Conservation (phyloP, 2,113 vertebrate species). For the Toxostoma redivivum region DNA sequence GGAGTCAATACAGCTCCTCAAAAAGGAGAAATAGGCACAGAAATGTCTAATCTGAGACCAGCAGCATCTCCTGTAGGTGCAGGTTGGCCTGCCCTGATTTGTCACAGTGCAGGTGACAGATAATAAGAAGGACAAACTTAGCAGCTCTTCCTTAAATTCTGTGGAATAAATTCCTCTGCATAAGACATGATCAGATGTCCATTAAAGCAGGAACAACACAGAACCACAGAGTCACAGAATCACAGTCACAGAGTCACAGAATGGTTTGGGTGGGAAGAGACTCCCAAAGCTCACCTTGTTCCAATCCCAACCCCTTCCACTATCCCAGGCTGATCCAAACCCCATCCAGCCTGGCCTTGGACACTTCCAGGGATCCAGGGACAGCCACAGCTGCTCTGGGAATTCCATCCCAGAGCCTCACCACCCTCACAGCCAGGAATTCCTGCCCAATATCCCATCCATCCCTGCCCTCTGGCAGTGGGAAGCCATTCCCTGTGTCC, state of each 20-base stretch:
- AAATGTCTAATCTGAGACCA: neutral
- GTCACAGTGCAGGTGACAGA: neutral
- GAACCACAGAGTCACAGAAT: neutral
- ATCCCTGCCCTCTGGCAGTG: neutral
- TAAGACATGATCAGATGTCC: accelerated
- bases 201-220: neutral
- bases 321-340: accelerated
- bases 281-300: neutral
- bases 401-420: accelerated
- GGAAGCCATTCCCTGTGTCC: neutral
- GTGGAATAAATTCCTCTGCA: neutral
- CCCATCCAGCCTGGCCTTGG: accelerated
- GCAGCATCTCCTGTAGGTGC: neutral
- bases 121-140: neutral
- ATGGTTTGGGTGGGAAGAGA: neutral
- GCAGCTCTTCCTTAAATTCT: neutral
- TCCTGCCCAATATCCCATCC: neutral
- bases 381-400: neutral
- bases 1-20: neutral
- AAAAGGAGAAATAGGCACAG: neutral
- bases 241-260: neutral
- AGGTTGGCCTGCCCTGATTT: neutral
- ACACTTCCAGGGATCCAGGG: neutral
- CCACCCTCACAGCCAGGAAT: accelerated
- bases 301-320: neutral